A percentile compares a stretch with the other conserved stretches of the same genome.
Evolutionary conservation across 2,797 vertebrate genomes (phyloP).

Genomic region (Octomys mimax): DNA sequence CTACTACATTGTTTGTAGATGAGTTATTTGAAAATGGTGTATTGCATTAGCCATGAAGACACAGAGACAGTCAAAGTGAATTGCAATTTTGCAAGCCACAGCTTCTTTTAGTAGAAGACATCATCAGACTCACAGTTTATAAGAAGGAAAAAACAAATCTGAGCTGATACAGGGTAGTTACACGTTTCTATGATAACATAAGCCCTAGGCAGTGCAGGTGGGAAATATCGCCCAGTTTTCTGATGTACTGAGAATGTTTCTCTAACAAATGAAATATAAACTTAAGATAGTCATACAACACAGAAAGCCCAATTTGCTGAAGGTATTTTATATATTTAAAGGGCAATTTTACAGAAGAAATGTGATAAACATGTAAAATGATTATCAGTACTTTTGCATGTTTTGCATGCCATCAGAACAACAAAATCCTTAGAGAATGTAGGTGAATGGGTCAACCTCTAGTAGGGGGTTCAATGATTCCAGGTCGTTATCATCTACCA

Average conservation of each 20-base stretch:
- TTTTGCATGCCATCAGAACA: conserved; percentile 45
- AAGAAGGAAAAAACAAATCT: neutral
- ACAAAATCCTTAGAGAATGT: conserved; percentile 36
- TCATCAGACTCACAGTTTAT: conserved; percentile 48
- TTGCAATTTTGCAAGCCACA: conserved; percentile 61
- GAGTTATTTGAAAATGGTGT: conserved; percentile 32
- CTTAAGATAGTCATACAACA: neutral
- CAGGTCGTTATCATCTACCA: conserved; percentile 68
- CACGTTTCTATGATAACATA: neutral
- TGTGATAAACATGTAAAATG: conserved; percentile 51
- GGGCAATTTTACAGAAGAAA: conserved; percentile 61
- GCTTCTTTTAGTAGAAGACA: conserved; percentile 46
- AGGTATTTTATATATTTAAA: conserved; percentile 52
- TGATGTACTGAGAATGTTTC: neutral
- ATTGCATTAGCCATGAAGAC: neutral
- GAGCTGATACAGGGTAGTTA: neutral
- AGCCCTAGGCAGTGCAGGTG: neutral
- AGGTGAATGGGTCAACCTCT: conserved; percentile 64
- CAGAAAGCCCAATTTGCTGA: neutral
- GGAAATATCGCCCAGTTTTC: neutral
- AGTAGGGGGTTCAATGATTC: conserved; percentile 66
- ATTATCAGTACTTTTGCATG: conserved; percentile 60
- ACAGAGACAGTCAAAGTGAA: conserved; percentile 52
- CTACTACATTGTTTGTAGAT: conserved; percentile 65
- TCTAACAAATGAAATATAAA: neutral